A percentile compares a stretch with the other conserved stretches of the same genome.
These are phyloP conservation scores for Silurus asotus DNA, from an alignment of 2,113 vertebrate species.

Conservation along the genomic window DNA sequence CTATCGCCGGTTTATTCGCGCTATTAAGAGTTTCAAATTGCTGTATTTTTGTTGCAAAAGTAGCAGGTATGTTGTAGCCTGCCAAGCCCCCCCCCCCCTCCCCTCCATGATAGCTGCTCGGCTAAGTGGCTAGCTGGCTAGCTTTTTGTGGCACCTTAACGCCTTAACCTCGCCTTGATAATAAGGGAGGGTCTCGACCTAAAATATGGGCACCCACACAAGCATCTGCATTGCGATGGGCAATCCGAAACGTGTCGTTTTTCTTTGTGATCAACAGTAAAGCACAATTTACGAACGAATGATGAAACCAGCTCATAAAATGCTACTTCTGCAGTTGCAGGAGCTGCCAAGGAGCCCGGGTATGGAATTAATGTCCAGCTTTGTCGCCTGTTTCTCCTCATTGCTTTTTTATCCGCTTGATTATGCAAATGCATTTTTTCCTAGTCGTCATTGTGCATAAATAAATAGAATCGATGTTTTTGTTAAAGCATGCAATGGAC, in stretches of 20 bases:
- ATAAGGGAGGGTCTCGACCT: conserved; percentile 41
- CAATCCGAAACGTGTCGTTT: background rate
- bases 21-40: background rate
- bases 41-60: conserved; percentile 13
- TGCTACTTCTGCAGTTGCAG: conserved; percentile 39
- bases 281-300: conserved; percentile 1
- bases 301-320: conserved; percentile 23
- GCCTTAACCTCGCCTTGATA: conserved; percentile 40
- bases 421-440: background rate
- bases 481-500: conserved; percentile 3
- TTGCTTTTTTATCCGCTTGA: background rate
- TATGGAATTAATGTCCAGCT: conserved; percentile 23
- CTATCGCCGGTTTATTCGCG: background rate
- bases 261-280: background rate
- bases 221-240: background rate
- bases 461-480: background rate
- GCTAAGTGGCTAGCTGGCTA: conserved; percentile 55
- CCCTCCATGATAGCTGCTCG: conserved; percentile 28
- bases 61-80: conserved; percentile 32
- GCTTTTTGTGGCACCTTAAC: conserved; percentile 55
- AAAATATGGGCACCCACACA: conserved; percentile 23
- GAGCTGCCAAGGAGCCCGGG: conserved; percentile 24
- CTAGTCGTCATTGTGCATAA: background rate
- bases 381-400: background rate
- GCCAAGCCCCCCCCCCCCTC: conserved; percentile 29